Base-by-base conservation (phyloP, 2,797 vertebrate genomes). In the Scarus forsteni region DNA sequence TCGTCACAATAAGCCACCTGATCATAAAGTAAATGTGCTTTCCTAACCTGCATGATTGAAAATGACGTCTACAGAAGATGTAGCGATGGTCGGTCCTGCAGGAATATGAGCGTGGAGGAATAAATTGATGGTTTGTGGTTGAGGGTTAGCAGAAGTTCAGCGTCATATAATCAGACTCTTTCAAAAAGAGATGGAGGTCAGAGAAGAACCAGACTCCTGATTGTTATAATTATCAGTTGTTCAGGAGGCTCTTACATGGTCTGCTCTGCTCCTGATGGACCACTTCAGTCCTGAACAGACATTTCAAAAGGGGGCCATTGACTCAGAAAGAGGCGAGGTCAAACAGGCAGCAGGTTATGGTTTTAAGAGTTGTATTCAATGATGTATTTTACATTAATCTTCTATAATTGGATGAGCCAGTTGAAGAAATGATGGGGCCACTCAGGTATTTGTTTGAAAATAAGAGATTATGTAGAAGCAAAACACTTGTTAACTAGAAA, bases 231-330 rank as follows among this genome's bases (percentile, higher is more conserved):
- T 73, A 40, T 8, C 43, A 36, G 49, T 70, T 39, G 14, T 67
- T 71, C 49, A 66, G 66, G 61, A 71, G 35, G 39, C 57, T 50
- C 53, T 60, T 48, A 19, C 7, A 43, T n/a, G 49, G 8, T 1
- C 34, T 0, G 6, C 64, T 1, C 34, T 0, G 6, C 64, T 61
- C 51, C 49, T 38, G 43, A 43, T 66, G 60, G 38, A 5, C n/a
- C 16, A 49, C 43, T 60, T 34, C 8, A 35, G n/a, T 51, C 46
- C 16, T 46, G 19, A n/a, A n/a, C 39, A 8, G 36, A n/a, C 43
- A 60, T 49, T 64, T 39, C 18, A 64, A n/a, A n/a, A 59, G 27
- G 16, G 55, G 48, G 38, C 45, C 42, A 73, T 75, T 80, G 49
- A 69, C 52, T 19, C 10, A 0, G 19, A 67, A 59, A 40, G 50